phyloP scores from a whole-genome alignment of 2,888 invertebrate genomes.

The Aleiodes testaceus region DNA sequence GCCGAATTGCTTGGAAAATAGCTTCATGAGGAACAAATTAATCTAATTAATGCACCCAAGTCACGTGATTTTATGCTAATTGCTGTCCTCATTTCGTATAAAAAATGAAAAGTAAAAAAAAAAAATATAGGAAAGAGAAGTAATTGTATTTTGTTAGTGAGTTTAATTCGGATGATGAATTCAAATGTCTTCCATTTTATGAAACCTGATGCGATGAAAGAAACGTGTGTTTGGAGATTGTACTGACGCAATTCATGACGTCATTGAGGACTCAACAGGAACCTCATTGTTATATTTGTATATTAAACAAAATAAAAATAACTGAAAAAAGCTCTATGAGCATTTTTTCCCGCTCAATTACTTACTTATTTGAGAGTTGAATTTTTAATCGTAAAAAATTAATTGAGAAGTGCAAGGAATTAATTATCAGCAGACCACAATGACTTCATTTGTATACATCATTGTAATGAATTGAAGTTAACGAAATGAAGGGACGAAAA shows the following conservation, averaged over 20 bases:
- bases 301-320: too few relatives aligned
- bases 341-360: too few relatives aligned
- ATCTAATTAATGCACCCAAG: too few relatives aligned
- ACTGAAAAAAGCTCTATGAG: too few relatives aligned
- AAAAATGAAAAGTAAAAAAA: too few relatives aligned
- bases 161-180: constrained; percentile 1
- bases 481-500: constrained; percentile 45
- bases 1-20: too few relatives aligned
- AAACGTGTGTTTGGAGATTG: background rate
- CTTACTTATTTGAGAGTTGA: too few relatives aligned
- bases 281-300: background rate
- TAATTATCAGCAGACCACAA: background rate
- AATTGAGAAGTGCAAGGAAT: background rate
- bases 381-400: background rate
- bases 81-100: too few relatives aligned
- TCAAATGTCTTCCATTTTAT: constrained; percentile 12
- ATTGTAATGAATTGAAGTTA: constrained; percentile 39
- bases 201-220: constrained; percentile 16
- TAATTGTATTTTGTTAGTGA: background rate
- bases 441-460: constrained; percentile 1
- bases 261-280: constrained; percentile 12
- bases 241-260: constrained; percentile 10
- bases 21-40: too few relatives aligned
- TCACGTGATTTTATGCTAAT: background rate
- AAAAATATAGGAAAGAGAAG: background rate